These are phyloP conservation scores for Pollicipes pollicipes DNA, from an alignment of 1,140 invertebrate species.

Conservation along the genomic window DNA sequence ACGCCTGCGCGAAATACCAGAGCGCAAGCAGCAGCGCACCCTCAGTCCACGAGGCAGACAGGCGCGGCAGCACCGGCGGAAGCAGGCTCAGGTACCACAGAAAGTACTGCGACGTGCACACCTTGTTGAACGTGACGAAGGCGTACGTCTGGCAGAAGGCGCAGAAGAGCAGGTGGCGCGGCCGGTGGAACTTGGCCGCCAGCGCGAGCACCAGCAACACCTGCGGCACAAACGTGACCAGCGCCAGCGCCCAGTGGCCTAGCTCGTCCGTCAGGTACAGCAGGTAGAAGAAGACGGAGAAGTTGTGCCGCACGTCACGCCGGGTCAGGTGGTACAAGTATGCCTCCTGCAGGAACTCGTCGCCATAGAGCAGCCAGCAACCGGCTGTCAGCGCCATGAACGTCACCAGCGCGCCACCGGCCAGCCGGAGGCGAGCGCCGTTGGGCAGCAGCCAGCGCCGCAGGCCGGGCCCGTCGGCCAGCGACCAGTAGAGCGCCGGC, in stretches of 20 bases:
- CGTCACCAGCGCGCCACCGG: slow-evolving; percentile 42
- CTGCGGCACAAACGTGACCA: slow-evolving; percentile 55
- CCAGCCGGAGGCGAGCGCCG: slow-evolving; percentile 41
- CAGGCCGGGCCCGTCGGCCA: slow-evolving; percentile 26
- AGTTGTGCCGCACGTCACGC: slow-evolving; percentile 88
- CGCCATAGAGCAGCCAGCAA: slow-evolving; percentile 64
- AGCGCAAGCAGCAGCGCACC: slow-evolving; percentile 27
- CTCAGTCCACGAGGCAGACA: slow-evolving; percentile 22
- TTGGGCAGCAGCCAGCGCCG: slow-evolving; percentile 39
- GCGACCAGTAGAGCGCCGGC: slow-evolving; percentile 56
- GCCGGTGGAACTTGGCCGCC: slow-evolving; percentile 46
- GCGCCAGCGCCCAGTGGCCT: slow-evolving; percentile 35
- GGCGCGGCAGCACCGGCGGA: slow-evolving; percentile 44
- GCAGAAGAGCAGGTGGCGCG: slow-evolving; percentile 56
- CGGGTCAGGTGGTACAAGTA: slow-evolving; percentile 82
- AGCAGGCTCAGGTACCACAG: slow-evolving; percentile 85
- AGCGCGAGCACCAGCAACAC: slow-evolving; percentile 47
- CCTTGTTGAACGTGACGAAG: slow-evolving; percentile 88
- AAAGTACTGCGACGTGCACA: slow-evolving; percentile 95
- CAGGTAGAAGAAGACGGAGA: slow-evolving; percentile 89
- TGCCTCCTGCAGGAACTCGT: slow-evolving; percentile 75
- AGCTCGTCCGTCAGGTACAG: slow-evolving; percentile 56
- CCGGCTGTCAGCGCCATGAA: slow-evolving; percentile 41
- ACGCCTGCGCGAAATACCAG: slow-evolving; percentile 60
- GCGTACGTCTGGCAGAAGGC: slow-evolving; percentile 68